Conservation (phyloP, 1,140 invertebrate genomes). For the Mesaphorura yosii region DNA sequence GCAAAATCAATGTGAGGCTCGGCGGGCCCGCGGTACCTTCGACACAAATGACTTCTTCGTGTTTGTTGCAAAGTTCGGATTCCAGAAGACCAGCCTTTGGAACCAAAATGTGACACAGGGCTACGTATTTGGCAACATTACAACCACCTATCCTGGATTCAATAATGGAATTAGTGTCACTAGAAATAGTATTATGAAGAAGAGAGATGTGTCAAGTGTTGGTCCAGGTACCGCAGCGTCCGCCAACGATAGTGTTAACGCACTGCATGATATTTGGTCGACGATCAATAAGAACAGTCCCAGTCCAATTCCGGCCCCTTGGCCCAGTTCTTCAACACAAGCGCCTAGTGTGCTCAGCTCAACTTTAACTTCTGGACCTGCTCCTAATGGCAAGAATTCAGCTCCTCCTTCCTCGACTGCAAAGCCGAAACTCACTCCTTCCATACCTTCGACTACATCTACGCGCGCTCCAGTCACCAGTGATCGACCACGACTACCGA, state of each 20-base stretch:
- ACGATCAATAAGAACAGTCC: too few species aligned
- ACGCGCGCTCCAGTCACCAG: not conserved
- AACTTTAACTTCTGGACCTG: too few species aligned
- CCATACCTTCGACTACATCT: not conserved
- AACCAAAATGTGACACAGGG: conserved; percentile 69
- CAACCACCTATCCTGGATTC: conserved; percentile 34
- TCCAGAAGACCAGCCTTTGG: conserved; percentile 85
- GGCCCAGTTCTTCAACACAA: not conserved
- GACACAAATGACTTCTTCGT: conserved; percentile 67
- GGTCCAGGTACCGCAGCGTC: not conserved
- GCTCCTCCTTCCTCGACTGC: conserved; percentile 1
- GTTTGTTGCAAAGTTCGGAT: conserved; percentile 88
- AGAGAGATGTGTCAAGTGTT: too few species aligned
- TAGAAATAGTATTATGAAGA: not conserved
- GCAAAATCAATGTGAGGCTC: conserved; percentile 29
- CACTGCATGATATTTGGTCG: too few species aligned
- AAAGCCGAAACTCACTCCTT: not conserved
- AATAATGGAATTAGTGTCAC: not conserved
- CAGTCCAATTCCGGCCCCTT: not conserved
- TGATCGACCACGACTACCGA: not conserved
- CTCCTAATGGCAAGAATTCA: not conserved
- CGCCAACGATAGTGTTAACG: too few species aligned
- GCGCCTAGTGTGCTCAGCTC: too few species aligned
- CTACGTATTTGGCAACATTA: conserved; percentile 90
- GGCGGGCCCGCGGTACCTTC: conserved; percentile 52